A percentile compares a stretch with the other conserved stretches of the same genome.
Conservation (phyloP, 2,888 invertebrate species). For the Tenthredo mesomela region DNA sequence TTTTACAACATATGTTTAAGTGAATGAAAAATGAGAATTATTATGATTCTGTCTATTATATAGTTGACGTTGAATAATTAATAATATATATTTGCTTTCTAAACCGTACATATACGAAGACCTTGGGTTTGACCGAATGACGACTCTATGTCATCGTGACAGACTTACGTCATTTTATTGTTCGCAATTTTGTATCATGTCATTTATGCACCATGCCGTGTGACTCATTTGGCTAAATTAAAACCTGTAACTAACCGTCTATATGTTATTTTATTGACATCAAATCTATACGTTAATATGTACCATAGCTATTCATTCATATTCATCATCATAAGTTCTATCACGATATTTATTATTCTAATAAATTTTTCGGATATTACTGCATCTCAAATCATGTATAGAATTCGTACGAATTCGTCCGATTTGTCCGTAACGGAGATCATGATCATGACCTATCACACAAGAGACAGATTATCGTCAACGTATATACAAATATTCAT, state of each 20-base stretch:
- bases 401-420: background rate
- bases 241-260: background rate
- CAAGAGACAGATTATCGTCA: background rate
- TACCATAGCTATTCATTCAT: background rate
- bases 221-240: constrained; percentile 35
- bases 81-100: constrained; percentile 18
- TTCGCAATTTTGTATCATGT: constrained; percentile 21
- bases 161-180: constrained; percentile 42
- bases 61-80: background rate
- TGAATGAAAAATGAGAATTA: background rate
- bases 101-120: constrained; percentile 1
- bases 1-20: background rate
- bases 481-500: background rate
- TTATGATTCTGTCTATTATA: constrained; percentile 1
- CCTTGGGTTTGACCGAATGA: constrained; percentile 27
- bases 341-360: background rate
- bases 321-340: background rate
- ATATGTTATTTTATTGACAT: background rate
- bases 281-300: background rate
- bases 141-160: background rate
- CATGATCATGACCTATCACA: background rate
- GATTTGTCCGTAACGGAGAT: background rate
- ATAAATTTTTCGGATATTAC: background rate
- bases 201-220: constrained; percentile 24
- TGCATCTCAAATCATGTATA: background rate